Evolutionary conservation across 2,797 vertebrate genomes (phyloP).

Genomic region (Coregonus suidteri): DNA sequence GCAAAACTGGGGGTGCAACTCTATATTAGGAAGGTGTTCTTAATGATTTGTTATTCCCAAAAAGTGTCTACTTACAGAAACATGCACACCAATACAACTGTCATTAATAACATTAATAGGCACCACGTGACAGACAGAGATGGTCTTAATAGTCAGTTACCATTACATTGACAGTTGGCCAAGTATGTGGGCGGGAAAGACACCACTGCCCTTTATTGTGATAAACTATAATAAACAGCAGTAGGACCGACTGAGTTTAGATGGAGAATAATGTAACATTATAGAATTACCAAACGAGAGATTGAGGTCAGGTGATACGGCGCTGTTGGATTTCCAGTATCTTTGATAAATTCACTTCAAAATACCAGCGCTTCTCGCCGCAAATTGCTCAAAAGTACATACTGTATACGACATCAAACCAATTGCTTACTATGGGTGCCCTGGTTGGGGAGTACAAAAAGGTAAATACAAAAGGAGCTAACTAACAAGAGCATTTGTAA

Average conservation of each 20-base stretch:
- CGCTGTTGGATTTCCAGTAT: constrained; percentile 70
- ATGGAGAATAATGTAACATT: background rate
- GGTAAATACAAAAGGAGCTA: background rate
- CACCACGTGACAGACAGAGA: background rate
- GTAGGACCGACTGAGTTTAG: background rate
- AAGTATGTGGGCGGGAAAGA: background rate
- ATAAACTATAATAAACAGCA: background rate
- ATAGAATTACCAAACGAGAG: constrained; percentile 32
- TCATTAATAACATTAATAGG: background rate
- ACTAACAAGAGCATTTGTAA: background rate
- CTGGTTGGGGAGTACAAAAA: background rate
- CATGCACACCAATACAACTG: background rate
- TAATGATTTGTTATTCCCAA: too few species aligned
- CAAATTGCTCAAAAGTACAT: constrained; percentile 30
- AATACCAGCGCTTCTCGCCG: constrained; percentile 49
- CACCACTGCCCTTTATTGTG: background rate
- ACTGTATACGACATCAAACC: background rate
- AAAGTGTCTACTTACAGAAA: background rate
- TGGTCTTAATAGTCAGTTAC: background rate
- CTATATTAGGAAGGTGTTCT: too few species aligned
- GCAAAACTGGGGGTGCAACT: too few species aligned
- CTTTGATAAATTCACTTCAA: constrained; percentile 55
- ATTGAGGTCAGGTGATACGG: constrained; percentile 71
- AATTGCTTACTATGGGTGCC: background rate
- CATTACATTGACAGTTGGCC: background rate